Base-by-base conservation (phyloP, 2,797 vertebrate genomes). In the Morus bassanus region DNA sequence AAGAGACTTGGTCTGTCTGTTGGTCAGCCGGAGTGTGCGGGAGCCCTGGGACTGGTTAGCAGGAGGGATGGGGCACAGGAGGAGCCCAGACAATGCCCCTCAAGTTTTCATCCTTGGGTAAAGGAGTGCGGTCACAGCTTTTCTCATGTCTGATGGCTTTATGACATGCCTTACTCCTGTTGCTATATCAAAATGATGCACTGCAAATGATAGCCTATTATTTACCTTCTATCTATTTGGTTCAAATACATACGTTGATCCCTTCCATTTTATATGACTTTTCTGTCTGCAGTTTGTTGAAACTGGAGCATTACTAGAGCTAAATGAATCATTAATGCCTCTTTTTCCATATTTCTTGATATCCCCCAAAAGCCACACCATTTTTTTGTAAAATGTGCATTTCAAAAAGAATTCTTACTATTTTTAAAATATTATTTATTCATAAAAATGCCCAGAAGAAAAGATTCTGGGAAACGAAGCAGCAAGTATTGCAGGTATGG, bases 81-180 rank as follows among this genome's bases (percentile, higher is more conserved):
- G 76, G 27, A 56, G 9, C 37, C 43, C 1, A 1, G 10, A 33
- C 0, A 1, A n/a, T 6, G 27, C 45, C 24, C 30, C 50, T 11
- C 10, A 8, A 5, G 18, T 1, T 1, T 30, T 23, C 14, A 1
- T 33, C 60, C 10, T 18, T 18, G 10, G 19, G 41, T 7, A 13
- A 30, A 61, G 56, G 19, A 16, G 18, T 4, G 15, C 4, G 4
- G 21, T 19, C 37, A 50, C 28, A n/a, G 35, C 68, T 60, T 11
- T 30, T 10, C 18, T 46, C 41, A 22, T 3, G 10, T 3, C 43
- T 33, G 25, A 15, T 14, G 61, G 48, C 13, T 85, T 39, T 16
- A 7, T 19, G 11, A n/a, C 13, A 23, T 8, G n/a, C 51, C 63
- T 60, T n/a, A 64, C 28, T 33, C 22, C 50, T n/a, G 24, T 2